A percentile compares a stretch with the other conserved stretches of the same genome.
Evolutionary conservation across 2,113 vertebrate genomes (phyloP).

Genomic region (Trachemys scripta): DNA sequence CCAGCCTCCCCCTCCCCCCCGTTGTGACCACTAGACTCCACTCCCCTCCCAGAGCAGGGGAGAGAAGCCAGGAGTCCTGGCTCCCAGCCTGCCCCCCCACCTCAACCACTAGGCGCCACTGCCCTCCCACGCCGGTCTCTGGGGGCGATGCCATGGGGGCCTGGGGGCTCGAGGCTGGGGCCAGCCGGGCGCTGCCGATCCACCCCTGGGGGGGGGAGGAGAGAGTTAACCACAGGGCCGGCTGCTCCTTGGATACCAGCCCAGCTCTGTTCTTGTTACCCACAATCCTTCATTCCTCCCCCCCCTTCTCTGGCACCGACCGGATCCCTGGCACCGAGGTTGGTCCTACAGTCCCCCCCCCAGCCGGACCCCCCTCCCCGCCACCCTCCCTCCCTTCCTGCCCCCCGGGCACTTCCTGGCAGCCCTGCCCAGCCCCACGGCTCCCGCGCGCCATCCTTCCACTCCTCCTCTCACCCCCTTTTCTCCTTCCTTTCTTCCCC

Average conservation of each 20-base stretch:
- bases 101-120: not conserved
- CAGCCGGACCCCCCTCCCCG: not conserved
- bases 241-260: conserved; percentile 32
- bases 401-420: not conserved
- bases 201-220: not conserved
- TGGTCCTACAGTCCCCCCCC: conserved; percentile 54
- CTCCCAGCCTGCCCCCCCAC: not conserved
- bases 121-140: not conserved
- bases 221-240: conserved; percentile 27
- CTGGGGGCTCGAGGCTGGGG: not conserved
- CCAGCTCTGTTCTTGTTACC: not conserved
- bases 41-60: not conserved
- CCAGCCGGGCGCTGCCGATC: conserved; percentile 30
- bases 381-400: conserved; percentile 35
- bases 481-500: conserved; percentile 29
- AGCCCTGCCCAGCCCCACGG: conserved; percentile 31
- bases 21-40: not conserved
- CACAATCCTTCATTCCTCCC: conserved; percentile 26
- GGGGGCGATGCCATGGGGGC: conserved; percentile 13
- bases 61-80: not conserved
- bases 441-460: conserved; percentile 57
- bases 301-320: conserved; percentile 65
- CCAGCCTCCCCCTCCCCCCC: not conserved
- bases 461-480: conserved; percentile 6
- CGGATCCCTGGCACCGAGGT: conserved; percentile 61